Percentiles rank a stretch among this genome's conserved stretches.
phyloP scores from a whole-genome alignment of 2,888 invertebrate species.

The Epinotia demarniana region DNA sequence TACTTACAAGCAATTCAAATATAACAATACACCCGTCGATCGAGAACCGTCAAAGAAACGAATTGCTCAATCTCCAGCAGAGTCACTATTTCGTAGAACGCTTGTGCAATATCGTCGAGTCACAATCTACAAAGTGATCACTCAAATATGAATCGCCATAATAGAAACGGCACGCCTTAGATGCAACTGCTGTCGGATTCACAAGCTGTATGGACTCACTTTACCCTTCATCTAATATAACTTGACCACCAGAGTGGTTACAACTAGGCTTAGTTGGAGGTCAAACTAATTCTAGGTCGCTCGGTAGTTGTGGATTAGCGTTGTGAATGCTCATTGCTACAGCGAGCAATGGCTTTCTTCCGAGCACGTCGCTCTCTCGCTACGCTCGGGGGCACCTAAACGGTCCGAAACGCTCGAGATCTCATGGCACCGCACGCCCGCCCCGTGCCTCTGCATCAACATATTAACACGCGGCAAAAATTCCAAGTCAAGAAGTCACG shows the following conservation, averaged over 20 bases:
- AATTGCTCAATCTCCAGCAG: constrained; percentile 31
- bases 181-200: constrained; percentile 22
- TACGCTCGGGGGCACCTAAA: constrained; percentile 54
- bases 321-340: constrained; percentile 6
- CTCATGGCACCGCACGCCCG: constrained; percentile 49
- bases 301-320: neutral
- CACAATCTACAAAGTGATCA: constrained; percentile 38
- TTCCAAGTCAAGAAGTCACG: constrained; percentile 45
- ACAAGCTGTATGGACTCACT: neutral
- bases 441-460: constrained; percentile 69
- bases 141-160: constrained; percentile 34
- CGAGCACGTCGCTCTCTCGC: constrained; percentile 54
- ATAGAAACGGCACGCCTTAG: constrained; percentile 40
- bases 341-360: constrained; percentile 11
- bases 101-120: constrained; percentile 31
- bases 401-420: constrained; percentile 42
- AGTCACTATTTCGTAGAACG: constrained; percentile 28
- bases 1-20: constrained; percentile 30
- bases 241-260: neutral
- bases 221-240: neutral
- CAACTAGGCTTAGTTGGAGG: neutral
- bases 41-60: constrained; percentile 23
- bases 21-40: constrained; percentile 23
- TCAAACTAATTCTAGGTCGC: neutral
- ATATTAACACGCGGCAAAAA: constrained; percentile 59